Base-by-base conservation (phyloP, 2,797 vertebrate genomes). In the Enteromius argenteus region DNA sequence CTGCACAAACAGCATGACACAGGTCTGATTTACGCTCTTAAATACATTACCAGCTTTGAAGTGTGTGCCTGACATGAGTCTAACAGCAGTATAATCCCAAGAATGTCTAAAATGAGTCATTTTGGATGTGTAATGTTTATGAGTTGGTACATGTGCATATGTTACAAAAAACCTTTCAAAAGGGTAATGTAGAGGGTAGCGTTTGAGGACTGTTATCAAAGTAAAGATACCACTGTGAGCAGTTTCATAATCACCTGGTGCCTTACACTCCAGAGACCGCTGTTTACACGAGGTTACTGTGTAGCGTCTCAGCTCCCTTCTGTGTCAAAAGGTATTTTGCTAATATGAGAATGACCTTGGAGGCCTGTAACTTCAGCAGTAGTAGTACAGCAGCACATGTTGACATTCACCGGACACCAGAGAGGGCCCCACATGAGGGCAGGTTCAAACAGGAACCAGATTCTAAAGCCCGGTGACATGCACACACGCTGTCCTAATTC, bases 391-490 rank as follows among this genome's bases (percentile, higher is more conserved):
- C 90, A 72, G 87, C 30, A 81, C 87, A 83, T 95, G 94, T 94
- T 95, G 94, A 95, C 94, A 94, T 94, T 95, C 90, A 94, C 89
- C 37, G 9, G 67, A 92, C 93, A 90, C 90, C 69, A 86, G 89
- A 91, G 87, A 91, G 93, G 93, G 93, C 91, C 94, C 93, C 93
- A 94, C 93, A 94, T 93, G 91, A 92, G 91, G 92, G 94, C 94
- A 94, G 93, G 94, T 91, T 91, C 88, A 85, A 82, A 94, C 93
- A 94, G 88, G 93, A 94, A 89, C 90, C 84, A 93, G 92, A 94
- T 91, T 92, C 92, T 35, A 62, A 87, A 37, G 15, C 82, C 74
- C 88, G 82, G 91, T 88, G 91, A 91, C 87, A 90, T 83, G 86
- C 3, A 87, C 86, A 86, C 1, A 39, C 51, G 81, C 90, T 86